Evolutionary conservation across 2,113 vertebrate species (phyloP).

Genomic region (Camelus dromedarius): DNA sequence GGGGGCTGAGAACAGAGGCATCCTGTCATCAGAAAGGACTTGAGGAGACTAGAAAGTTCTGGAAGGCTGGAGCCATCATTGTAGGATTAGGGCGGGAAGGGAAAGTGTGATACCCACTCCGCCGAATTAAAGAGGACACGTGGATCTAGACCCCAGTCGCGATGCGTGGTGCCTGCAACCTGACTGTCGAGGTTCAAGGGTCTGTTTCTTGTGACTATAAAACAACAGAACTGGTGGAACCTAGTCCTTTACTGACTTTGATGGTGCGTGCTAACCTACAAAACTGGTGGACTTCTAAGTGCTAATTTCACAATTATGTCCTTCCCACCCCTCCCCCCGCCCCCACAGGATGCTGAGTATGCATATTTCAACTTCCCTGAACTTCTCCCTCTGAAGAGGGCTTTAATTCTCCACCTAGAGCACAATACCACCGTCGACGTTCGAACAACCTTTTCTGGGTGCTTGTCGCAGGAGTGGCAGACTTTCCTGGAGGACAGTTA

Average conservation of each 20-base stretch:
- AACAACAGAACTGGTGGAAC: not conserved
- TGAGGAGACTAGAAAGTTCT: too few species aligned
- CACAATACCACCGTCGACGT: conserved; percentile 75
- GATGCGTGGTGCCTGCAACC: not conserved
- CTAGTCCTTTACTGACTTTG: not conserved
- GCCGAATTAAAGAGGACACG: not conserved
- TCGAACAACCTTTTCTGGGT: conserved; percentile 73
- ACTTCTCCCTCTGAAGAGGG: conserved; percentile 72
- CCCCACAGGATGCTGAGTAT: conserved; percentile 79
- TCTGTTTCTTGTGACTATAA: not conserved
- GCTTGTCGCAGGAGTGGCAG: conserved; percentile 78
- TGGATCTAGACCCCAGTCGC: not conserved
- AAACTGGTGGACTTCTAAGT: not conserved
- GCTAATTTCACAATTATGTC: not conserved
- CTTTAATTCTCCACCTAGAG: conserved; percentile 83
- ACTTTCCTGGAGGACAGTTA: conserved; percentile 66
- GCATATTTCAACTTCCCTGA: conserved; percentile 64
- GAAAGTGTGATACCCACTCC: not conserved
- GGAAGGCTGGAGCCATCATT: too few species aligned
- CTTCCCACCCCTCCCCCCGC: not conserved
- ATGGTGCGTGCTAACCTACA: not conserved
- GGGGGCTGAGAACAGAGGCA: too few species aligned
- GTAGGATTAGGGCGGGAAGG: not conserved
- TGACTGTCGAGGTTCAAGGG: not conserved
- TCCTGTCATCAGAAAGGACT: too few species aligned